A percentile compares a stretch with the other conserved stretches of the same genome.
phyloP scores from a whole-genome alignment of 2,797 vertebrate genomes.

The Phoeniculus purpureus region DNA sequence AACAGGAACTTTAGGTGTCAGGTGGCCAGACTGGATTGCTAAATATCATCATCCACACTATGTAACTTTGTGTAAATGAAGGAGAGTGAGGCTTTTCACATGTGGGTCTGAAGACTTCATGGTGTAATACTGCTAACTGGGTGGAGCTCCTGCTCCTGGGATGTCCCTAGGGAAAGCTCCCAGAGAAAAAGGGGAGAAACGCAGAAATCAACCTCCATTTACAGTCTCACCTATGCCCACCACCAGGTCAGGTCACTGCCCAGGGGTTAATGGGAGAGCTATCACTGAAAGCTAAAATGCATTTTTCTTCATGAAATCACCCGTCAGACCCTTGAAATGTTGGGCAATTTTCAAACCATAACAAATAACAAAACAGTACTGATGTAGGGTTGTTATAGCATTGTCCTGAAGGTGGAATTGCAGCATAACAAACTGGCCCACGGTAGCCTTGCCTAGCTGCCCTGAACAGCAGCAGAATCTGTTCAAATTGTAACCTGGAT shows the following conservation, averaged over 20 bases:
- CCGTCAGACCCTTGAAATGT: too few relatives aligned
- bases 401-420: background rate
- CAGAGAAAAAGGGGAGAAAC: too few relatives aligned
- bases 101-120: background rate
- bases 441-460: background rate
- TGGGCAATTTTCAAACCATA: too few relatives aligned
- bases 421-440: background rate
- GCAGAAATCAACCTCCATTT: too few relatives aligned
- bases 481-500: background rate
- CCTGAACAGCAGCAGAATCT: background rate
- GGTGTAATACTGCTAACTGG: background rate
- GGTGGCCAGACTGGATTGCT: background rate
- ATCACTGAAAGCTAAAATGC: too few relatives aligned
- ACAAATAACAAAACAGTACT: background rate
- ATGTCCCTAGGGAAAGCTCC: too few relatives aligned
- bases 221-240: too few relatives aligned
- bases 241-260: too few relatives aligned
- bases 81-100: background rate
- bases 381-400: background rate
- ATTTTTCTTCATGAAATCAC: too few relatives aligned
- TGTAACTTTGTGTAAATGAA: background rate
- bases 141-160: too few relatives aligned
- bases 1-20: background rate
- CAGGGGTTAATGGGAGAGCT: too few relatives aligned
- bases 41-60: accelerated